phyloP scores from a whole-genome alignment of 1,140 invertebrate species.

The Macrobrachium nipponense region DNA sequence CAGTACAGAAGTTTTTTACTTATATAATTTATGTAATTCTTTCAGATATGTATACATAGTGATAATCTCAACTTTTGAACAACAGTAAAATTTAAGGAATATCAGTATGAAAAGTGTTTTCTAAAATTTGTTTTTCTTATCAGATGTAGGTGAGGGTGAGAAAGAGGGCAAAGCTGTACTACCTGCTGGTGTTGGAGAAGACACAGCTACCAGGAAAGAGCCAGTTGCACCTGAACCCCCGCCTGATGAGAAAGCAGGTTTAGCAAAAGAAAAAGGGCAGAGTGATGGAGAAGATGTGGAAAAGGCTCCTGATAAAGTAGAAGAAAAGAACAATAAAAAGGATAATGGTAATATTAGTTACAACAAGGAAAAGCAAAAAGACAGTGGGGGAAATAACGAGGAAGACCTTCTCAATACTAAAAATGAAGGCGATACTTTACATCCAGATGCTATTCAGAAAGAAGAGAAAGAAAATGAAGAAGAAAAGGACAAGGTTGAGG shows the following conservation, averaged over 20 bases:
- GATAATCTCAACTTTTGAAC: no score
- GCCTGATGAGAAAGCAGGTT: background rate
- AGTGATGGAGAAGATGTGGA: background rate
- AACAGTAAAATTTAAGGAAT: no score
- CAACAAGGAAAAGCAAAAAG: background rate
- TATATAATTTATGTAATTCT: no score
- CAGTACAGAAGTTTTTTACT: no score
- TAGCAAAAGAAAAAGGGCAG: background rate
- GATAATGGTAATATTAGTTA: background rate
- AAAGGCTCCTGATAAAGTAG: background rate
- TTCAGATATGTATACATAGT: no score
- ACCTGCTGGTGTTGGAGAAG: background rate
- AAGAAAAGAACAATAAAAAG: background rate
- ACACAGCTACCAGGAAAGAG: slow-evolving; percentile 29
- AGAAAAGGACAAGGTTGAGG: background rate
- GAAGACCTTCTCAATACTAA: background rate
- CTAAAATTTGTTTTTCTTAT: no score
- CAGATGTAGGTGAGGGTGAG: slow-evolving; percentile 3
- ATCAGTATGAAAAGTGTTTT: no score
- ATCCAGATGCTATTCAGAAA: slow-evolving; percentile 50
- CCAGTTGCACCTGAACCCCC: slow-evolving; percentile 53
- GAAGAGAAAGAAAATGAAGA: slow-evolving; percentile 46
- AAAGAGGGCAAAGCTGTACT: background rate
- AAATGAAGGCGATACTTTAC: slow-evolving; percentile 21
- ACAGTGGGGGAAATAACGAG: background rate